These are phyloP conservation scores for Myrmophylax atrothorax DNA, from an alignment of 2,113 vertebrate genomes.

Conservation along the genomic window DNA sequence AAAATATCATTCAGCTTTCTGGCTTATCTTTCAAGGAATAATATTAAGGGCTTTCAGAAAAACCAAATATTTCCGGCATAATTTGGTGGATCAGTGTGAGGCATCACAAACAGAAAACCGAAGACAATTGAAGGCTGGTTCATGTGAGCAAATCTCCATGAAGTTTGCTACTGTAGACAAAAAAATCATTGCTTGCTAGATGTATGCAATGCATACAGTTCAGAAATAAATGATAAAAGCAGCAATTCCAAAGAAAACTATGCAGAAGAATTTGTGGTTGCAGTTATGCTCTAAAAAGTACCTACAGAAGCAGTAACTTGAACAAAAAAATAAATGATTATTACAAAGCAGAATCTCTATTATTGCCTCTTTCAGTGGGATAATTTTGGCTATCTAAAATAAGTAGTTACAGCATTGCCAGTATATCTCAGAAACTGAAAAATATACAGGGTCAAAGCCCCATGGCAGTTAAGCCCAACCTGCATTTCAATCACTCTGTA, in stretches of 20 bases:
- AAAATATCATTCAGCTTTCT: not conserved
- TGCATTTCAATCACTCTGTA: not conserved
- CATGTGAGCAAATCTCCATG: not conserved
- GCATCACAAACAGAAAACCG: not conserved
- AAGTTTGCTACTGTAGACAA: not conserved
- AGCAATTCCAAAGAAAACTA: not conserved
- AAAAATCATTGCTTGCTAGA: not conserved
- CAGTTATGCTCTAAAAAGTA: not conserved
- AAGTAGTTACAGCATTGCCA: not conserved
- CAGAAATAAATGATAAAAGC: not conserved
- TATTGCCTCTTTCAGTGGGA: not conserved
- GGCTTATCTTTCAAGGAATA: not conserved
- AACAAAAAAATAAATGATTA: not conserved
- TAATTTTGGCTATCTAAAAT: not conserved
- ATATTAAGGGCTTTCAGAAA: not conserved
- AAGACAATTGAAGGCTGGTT: not conserved
- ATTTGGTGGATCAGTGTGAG: not conserved
- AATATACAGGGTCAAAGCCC: not conserved
- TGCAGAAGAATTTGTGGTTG: not conserved
- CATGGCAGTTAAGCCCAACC: not conserved
- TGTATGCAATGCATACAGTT: not conserved
- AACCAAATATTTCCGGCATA: not conserved
- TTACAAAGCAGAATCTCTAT: not conserved
- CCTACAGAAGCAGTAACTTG: not conserved
- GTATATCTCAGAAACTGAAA: not conserved